Percentiles rank a stretch among this genome's conserved stretches.
phyloP scores from a whole-genome alignment of 2,113 vertebrate genomes.

The Tetrao urogallus region DNA sequence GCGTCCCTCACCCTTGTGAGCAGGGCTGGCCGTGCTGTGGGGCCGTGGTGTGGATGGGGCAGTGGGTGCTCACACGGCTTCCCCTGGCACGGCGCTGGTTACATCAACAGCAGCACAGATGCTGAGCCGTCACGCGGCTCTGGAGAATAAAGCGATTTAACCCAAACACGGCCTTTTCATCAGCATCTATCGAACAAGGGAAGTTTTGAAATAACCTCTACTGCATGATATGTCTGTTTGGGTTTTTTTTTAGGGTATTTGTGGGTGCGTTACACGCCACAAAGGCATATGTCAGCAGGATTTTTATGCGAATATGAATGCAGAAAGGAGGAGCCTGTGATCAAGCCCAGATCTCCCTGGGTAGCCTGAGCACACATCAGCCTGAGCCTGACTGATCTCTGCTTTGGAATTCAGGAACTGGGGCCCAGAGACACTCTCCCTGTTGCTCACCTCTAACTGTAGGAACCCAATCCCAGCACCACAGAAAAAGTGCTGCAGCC shows the following conservation, averaged over 20 bases:
- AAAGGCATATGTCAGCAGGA: neutral
- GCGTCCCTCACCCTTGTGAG: neutral
- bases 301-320: neutral
- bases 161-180: neutral
- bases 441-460: accelerated
- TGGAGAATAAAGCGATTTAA: slow-evolving; percentile 28
- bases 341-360: neutral
- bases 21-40: neutral
- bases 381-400: neutral
- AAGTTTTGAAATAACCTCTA: neutral
- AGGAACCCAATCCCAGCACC: neutral
- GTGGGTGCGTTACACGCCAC: accelerated
- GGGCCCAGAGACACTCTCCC: neutral
- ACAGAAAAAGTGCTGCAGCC: accelerated
- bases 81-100: neutral
- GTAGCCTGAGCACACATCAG: neutral
- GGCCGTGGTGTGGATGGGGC: neutral
- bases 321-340: neutral
- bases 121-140: neutral
- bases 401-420: neutral
- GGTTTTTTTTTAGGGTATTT: neutral
- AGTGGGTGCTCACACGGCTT: neutral
- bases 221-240: neutral
- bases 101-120: neutral
- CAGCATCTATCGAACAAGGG: neutral